A percentile compares a stretch with the other conserved stretches of the same genome.
Conservation (phyloP, 2,113 vertebrate genomes). For the Hiodon tergisus region DNA sequence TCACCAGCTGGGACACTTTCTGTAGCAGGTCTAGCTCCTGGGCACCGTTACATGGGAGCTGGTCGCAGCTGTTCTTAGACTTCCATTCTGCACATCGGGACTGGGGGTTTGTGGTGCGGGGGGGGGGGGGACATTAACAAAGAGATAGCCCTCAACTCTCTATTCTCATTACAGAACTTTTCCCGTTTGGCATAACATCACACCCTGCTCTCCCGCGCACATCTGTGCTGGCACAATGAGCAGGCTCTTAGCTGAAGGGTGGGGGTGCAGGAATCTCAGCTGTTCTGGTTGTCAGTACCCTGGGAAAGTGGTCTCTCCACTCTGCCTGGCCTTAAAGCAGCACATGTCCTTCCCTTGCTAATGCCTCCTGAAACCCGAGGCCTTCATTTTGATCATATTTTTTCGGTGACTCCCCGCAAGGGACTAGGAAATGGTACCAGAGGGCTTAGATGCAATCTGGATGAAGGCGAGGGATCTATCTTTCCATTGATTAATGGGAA, state of each 20-base stretch:
- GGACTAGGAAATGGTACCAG: too few species aligned
- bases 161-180: slow-evolving; percentile 59
- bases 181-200: slow-evolving; percentile 69
- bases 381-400: slow-evolving; percentile 8
- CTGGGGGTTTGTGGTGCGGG: neutral
- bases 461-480: too few species aligned
- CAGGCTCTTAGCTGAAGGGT: slow-evolving; percentile 26
- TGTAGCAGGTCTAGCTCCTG: neutral
- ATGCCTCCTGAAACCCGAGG: slow-evolving; percentile 50
- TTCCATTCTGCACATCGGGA: slow-evolving; percentile 33
- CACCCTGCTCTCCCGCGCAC: slow-evolving; percentile 47
- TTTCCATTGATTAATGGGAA: too few species aligned
- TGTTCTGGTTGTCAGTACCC: slow-evolving; percentile 67
- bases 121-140: slow-evolving; percentile 1
- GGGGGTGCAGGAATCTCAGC: slow-evolving; percentile 63
- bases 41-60: slow-evolving; percentile 13
- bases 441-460: too few species aligned
- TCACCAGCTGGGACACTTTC: slow-evolving; percentile 23
- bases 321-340: slow-evolving; percentile 20
- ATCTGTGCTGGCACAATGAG: slow-evolving; percentile 51
- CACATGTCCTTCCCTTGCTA: slow-evolving; percentile 33
- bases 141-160: slow-evolving; percentile 29
- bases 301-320: slow-evolving; percentile 67
- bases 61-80: slow-evolving; percentile 57
- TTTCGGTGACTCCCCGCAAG: too few species aligned